These are phyloP conservation scores for Alectoris magna DNA, from an alignment of 2,797 vertebrate genomes.

Conservation along the genomic window DNA sequence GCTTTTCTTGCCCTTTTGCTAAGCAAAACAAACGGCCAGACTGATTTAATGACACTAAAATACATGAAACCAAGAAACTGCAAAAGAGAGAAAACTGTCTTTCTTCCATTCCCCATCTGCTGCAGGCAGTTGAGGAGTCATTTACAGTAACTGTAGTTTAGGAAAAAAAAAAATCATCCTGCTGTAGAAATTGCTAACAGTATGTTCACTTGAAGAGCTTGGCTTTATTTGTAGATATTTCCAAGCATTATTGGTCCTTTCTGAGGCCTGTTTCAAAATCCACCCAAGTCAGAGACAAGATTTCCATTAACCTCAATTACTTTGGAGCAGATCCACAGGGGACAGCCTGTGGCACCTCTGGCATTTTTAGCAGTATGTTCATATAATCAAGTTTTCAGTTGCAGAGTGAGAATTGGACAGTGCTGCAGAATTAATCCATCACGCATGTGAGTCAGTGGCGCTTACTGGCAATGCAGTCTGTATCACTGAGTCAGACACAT, in stretches of 20 bases:
- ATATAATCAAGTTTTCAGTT: neutral
- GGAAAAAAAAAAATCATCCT: slow-evolving; percentile 53
- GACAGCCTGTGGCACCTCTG: neutral
- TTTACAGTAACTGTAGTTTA: slow-evolving; percentile 44
- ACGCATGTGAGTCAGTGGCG: neutral
- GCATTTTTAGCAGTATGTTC: neutral
- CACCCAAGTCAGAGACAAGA: neutral
- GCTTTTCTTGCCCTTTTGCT: neutral
- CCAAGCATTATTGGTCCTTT: slow-evolving; percentile 40
- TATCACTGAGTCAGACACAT: neutral
- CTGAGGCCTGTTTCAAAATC: slow-evolving; percentile 21
- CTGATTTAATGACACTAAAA: slow-evolving; percentile 16
- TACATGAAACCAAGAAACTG: slow-evolving; percentile 14
- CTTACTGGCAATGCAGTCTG: neutral
- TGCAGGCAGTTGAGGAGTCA: slow-evolving; percentile 49
- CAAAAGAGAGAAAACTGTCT: slow-evolving; percentile 13
- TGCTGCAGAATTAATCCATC: neutral
- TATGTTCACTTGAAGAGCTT: neutral
- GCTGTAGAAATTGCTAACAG: slow-evolving; percentile 39
- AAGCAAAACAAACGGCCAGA: slow-evolving; percentile 29
- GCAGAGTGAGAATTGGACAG: neutral
- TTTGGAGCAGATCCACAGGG: neutral
- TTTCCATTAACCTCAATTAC: slow-evolving; percentile 15
- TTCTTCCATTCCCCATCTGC: slow-evolving; percentile 45
- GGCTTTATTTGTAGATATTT: slow-evolving; percentile 47